Percentiles rank a stretch among this genome's conserved stretches.
phyloP scores from a whole-genome alignment of 2,888 invertebrate genomes.

The Druceiella hillmani region DNA sequence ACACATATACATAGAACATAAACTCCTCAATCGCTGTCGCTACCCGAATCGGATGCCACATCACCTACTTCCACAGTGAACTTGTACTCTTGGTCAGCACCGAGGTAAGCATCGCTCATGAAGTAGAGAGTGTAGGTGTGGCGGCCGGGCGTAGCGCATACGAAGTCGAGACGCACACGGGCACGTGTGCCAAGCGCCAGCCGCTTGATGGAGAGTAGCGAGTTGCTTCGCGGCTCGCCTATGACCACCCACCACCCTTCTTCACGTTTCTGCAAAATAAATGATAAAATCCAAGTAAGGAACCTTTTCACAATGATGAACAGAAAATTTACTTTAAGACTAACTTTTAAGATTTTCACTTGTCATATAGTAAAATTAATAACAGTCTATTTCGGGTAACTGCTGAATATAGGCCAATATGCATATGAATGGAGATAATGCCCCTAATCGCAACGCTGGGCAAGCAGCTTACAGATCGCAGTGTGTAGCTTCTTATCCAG shows the following conservation, averaged over 20 bases:
- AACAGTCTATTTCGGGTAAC: too few species aligned
- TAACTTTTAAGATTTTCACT: too few species aligned
- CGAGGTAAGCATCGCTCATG: conserved; percentile 99
- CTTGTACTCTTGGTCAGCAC: conserved; percentile 99
- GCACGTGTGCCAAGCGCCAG: conserved; percentile 92
- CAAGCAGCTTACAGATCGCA: too few species aligned
- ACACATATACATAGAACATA: too few species aligned
- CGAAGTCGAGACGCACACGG: conserved; percentile 81
- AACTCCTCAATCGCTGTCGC: conserved; percentile 48
- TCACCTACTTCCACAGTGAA: conserved; percentile 81
- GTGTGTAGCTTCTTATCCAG: too few species aligned
- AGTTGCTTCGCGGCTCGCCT: conserved; percentile 92
- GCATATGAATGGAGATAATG: too few species aligned
- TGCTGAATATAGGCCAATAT: too few species aligned
- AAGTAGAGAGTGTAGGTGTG: conserved; percentile 94
- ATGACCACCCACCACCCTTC: conserved; percentile 99
- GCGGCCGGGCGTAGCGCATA: conserved; percentile 83
- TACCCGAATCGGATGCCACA: conserved; percentile 57
- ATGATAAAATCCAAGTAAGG: too few species aligned
- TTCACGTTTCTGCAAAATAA: conserved; percentile 74
- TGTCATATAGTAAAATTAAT: too few species aligned
- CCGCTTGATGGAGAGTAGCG: conserved; percentile 93
- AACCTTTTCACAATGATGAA: too few species aligned
- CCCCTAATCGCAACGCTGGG: too few species aligned
- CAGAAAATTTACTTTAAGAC: too few species aligned